Evolutionary conservation across 1,140 invertebrate species (phyloP).

Genomic region (Sitophilus oryzae): DNA sequence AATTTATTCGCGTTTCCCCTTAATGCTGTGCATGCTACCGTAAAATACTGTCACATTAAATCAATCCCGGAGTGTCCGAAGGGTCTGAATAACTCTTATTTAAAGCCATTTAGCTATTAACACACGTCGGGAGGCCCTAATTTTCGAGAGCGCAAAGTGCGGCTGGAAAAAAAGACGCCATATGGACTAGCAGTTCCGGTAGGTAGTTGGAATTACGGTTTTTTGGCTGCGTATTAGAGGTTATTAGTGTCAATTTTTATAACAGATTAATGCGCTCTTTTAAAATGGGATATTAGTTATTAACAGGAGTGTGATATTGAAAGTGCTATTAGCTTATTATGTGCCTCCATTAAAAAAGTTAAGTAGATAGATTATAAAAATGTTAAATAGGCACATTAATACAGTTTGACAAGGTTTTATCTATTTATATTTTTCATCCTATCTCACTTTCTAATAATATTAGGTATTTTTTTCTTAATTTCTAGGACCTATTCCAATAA

Average conservation of each 20-base stretch:
- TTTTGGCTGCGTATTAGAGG: neutral
- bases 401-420: too few species aligned
- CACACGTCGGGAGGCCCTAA: neutral
- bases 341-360: too few species aligned
- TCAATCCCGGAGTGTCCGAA: constrained; percentile 13
- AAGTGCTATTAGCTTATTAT: too few species aligned
- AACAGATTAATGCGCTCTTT: too few species aligned
- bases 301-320: too few species aligned
- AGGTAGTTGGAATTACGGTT: neutral
- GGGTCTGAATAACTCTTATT: constrained; percentile 20
- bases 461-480: neutral
- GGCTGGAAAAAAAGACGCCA: constrained; percentile 8
- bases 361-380: too few species aligned
- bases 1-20: too few species aligned
- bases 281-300: too few species aligned
- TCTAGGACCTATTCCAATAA: neutral
- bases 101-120: constrained; percentile 18
- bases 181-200: constrained; percentile 7
- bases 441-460: neutral
- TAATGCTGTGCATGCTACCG: constrained; percentile 17
- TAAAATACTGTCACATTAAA: constrained; percentile 23
- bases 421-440: too few species aligned
- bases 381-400: too few species aligned
- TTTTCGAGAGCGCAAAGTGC: neutral
- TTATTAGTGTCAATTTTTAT: neutral